phyloP scores from a whole-genome alignment of 2,888 invertebrate genomes.

The Folsomia manolachei region DNA sequence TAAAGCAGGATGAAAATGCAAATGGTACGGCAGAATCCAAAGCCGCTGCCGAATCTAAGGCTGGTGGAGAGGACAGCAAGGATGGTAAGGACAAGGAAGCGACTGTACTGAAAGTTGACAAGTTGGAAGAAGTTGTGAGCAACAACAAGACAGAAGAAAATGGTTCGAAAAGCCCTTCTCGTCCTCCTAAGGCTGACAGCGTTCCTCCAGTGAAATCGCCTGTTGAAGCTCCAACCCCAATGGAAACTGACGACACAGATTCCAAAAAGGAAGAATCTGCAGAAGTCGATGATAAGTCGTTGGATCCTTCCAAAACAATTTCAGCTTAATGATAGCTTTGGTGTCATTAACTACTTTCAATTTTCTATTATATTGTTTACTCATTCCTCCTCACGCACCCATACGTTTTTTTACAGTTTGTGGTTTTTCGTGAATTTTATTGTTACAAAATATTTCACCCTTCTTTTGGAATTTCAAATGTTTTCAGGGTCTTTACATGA shows the following conservation, averaged over 20 bases:
- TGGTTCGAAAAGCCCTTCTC: slow-evolving; percentile 34
- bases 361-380: too few relatives aligned
- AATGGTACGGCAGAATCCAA: neutral
- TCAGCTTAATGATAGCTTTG: slow-evolving; percentile 1
- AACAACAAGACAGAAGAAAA: slow-evolving; percentile 34
- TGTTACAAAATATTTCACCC: too few relatives aligned
- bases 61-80: neutral
- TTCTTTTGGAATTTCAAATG: too few relatives aligned
- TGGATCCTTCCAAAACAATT: neutral
- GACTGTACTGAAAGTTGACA: neutral
- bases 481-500: too few relatives aligned
- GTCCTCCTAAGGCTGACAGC: neutral
- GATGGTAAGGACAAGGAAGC: neutral
- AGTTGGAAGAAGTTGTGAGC: slow-evolving; percentile 8
- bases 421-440: too few relatives aligned
- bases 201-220: slow-evolving; percentile 17
- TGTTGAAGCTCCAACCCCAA: slow-evolving; percentile 24
- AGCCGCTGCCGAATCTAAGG: neutral
- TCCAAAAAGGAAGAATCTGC: neutral
- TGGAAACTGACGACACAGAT: slow-evolving; percentile 31
- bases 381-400: too few relatives aligned
- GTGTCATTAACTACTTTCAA: too few relatives aligned
- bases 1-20: neutral
- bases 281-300: slow-evolving; percentile 1
- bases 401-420: too few relatives aligned